Percentiles rank a stretch among this genome's conserved stretches.
phyloP scores from a whole-genome alignment of 2,888 invertebrate species.

The Drosophila dives region DNA sequence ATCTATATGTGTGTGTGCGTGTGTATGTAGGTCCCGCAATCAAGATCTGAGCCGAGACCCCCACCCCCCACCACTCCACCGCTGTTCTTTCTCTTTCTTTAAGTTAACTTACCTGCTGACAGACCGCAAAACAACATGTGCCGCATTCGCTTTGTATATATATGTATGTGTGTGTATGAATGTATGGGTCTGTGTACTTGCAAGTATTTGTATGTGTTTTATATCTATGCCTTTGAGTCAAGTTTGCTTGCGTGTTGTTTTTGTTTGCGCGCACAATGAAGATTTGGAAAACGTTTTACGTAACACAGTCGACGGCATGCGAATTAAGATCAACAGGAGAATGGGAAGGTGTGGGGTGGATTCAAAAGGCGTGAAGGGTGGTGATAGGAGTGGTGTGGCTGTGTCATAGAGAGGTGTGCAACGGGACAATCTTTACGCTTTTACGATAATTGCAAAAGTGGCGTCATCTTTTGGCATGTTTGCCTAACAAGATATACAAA shows the following conservation, averaged over 20 bases:
- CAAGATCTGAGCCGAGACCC: constrained; percentile 47
- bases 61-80: no score
- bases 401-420: not conserved
- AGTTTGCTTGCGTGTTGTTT: constrained; percentile 63
- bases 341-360: not conserved
- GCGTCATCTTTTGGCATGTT: constrained; percentile 48
- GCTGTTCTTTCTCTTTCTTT: no score
- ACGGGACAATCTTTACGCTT: constrained; percentile 20
- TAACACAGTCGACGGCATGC: constrained; percentile 46
- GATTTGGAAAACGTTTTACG: constrained; percentile 71
- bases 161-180: not conserved
- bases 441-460: constrained; percentile 54
- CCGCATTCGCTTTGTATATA: constrained; percentile 5
- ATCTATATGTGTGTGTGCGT: constrained; percentile 14
- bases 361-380: not conserved
- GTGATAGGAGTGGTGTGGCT: not conserved
- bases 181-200: constrained; percentile 4
- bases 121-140: constrained; percentile 29
- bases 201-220: constrained; percentile 25
- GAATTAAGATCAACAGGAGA: constrained; percentile 35
- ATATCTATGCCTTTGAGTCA: constrained; percentile 65
- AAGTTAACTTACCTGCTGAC: constrained; percentile 14
- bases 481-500: constrained; percentile 6
- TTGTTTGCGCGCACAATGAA: constrained; percentile 61
- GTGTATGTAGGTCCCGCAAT: constrained; percentile 34